Base-by-base conservation (phyloP, 2,888 invertebrate species). In the Camponotus fellah region DNA sequence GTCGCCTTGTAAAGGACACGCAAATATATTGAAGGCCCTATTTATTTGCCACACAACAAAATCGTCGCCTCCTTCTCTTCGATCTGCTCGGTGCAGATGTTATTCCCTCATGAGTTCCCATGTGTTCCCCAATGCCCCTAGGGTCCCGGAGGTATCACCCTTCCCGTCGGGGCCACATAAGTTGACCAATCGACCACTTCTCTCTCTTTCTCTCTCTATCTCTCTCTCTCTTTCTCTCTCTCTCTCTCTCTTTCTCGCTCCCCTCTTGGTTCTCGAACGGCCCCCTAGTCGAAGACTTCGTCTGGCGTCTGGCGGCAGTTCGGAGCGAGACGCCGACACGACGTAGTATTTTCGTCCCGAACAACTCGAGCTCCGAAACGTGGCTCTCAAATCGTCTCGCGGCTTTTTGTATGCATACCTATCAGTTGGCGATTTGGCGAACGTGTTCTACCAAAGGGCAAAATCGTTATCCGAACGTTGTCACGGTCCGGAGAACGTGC, bases 301-400 rank as follows among this genome's bases (percentile, higher is more conserved):
- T 89, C 85, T 85, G 89, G 90, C 88, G 89, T 88, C 89, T 86
- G 88, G 85, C 86, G 86, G 86, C 90, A 92, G 91, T 91, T 85
- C 82, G 86, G 86, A 91, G 88, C 91, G 91, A 88, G 85, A 87
- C 90, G 85, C 89, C 79, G 86, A 56, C 77, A 65, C 81, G 81
- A 72, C 43, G 21, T 72, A 26, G 75, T 72, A 80, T 74, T 80
- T 80, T 80, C 60, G 74, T 72, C 46, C 17, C 34, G 26, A 21
- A 34, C 21, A 14, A 56, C 9, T 32, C 79, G 79, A 12, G 6
- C 32, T 46, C 53, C 60, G 17, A 26, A 79, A 32, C 72, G 60
- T 3, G 60, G 49, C 26, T 66, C 26, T 66, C 34, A 32, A 26
- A 6, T 66, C 53, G 53, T 37, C n/a, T 53, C 4, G 6, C 46